Evolutionary conservation across 2,888 invertebrate species (phyloP).

Genomic region (Caenorhabditis macrosperma): DNA sequence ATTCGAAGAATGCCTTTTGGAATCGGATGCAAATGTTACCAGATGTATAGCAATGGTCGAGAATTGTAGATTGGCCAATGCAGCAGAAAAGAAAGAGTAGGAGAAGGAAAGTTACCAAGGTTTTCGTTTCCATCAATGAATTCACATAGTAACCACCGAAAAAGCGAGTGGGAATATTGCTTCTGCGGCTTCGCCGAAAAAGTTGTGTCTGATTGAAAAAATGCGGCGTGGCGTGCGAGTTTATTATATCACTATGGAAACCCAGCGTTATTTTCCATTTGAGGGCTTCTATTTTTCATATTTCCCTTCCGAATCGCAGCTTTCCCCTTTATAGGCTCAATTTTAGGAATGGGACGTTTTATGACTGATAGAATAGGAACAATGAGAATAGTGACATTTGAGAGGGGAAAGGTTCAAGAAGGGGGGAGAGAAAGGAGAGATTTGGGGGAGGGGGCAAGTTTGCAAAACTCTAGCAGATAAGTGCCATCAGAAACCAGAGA

Average conservation of each 20-base stretch:
- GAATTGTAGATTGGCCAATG: neutral
- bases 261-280: conserved; percentile 33
- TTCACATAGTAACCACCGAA: conserved; percentile 33
- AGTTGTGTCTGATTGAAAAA: conserved; percentile 37
- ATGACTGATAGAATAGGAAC: too few relatives aligned
- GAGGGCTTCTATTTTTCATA: conserved; percentile 20
- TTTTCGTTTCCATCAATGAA: neutral
- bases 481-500: conserved; percentile 62
- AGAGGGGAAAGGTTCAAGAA: too few relatives aligned
- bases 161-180: neutral
- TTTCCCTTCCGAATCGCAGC: neutral
- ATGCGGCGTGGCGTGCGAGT: conserved; percentile 1
- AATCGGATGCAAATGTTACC: conserved; percentile 44
- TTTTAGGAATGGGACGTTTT: too few relatives aligned
- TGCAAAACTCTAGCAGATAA: conserved; percentile 56
- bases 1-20: conserved; percentile 35
- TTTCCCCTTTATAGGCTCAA: too few relatives aligned
- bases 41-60: conserved; percentile 49
- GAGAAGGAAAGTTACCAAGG: neutral
- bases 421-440: conserved; percentile 27
- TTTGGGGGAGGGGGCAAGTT: conserved; percentile 44
- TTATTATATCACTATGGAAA: conserved; percentile 53
- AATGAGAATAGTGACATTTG: neutral
- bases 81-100: neutral
- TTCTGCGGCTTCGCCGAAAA: neutral